Conservation (phyloP, 1,140 invertebrate genomes). For the Anthonomus grandis region DNA sequence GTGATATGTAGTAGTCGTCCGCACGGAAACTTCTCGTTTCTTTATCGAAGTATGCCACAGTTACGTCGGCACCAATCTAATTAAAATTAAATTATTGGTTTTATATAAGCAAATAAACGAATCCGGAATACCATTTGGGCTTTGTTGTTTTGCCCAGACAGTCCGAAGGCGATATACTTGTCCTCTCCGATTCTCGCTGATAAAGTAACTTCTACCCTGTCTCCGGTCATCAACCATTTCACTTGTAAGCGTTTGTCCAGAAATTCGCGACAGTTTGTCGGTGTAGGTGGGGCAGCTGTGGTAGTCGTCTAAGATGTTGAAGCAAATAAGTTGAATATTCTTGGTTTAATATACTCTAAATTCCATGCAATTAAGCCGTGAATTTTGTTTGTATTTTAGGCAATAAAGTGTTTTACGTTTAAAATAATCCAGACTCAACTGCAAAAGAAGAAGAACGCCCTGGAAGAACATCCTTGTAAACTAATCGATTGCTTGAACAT, state of each 20-base stretch:
- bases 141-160: conserved; percentile 70
- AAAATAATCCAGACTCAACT: too few species aligned
- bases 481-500: too few species aligned
- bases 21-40: conserved; percentile 67
- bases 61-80: conserved; percentile 74
- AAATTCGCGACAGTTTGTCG: conserved; percentile 76
- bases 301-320: conserved; percentile 63
- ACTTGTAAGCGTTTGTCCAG: conserved; percentile 75
- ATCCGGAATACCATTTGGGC: conserved; percentile 56
- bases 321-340: background rate
- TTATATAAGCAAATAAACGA: background rate
- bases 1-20: conserved; percentile 82
- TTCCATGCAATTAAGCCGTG: background rate
- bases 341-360: background rate
- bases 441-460: too few species aligned
- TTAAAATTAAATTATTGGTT: conserved; percentile 5
- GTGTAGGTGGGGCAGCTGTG: conserved; percentile 58
- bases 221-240: conserved; percentile 72
- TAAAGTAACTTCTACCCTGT: conserved; percentile 71
- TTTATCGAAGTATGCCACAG: conserved; percentile 76
- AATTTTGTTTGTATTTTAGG: too few species aligned
- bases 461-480: too few species aligned
- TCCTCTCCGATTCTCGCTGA: conserved; percentile 73
- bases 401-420: too few species aligned
- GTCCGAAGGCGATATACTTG: conserved; percentile 85